These are phyloP conservation scores for Chrysodeixis includens DNA, from an alignment of 2,888 invertebrate genomes.

Conservation along the genomic window DNA sequence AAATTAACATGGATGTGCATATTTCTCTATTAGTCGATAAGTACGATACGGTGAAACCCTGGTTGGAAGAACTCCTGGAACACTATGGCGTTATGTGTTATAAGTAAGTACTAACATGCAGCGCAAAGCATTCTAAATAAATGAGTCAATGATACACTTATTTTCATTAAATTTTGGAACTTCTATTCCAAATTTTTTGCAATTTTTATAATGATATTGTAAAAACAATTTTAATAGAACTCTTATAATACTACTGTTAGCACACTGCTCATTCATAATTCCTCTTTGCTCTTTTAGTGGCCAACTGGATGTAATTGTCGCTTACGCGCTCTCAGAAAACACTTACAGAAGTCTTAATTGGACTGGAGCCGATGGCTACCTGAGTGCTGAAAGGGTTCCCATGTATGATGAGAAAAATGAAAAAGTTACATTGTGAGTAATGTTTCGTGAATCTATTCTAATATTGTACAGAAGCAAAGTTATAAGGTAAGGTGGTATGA, in stretches of 20 bases:
- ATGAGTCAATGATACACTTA: too few relatives aligned
- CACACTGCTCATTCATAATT: too few relatives aligned
- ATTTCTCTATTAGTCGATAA: accelerated
- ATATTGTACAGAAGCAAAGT: too few relatives aligned
- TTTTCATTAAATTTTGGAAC: too few relatives aligned
- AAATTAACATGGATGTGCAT: accelerated
- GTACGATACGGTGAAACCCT: constrained; percentile 36
- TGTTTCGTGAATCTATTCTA: too few relatives aligned
- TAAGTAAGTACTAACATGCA: constrained; percentile 28
- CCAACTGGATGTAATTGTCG: constrained; percentile 45
- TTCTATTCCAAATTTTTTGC: too few relatives aligned
- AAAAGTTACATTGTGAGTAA: constrained; percentile 40
- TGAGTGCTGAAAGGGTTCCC: constrained; percentile 18
- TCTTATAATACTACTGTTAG: too few relatives aligned
- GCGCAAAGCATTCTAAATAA: too few relatives aligned
- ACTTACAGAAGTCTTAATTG: constrained; percentile 42
- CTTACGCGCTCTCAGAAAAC: constrained; percentile 46
- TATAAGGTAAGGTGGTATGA: too few relatives aligned
- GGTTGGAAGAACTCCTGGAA: constrained; percentile 51
- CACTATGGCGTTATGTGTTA: constrained; percentile 54
- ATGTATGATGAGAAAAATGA: constrained; percentile 12
- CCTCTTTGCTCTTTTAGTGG: constrained; percentile 25
- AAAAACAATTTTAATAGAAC: too few relatives aligned
- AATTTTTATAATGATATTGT: too few relatives aligned
- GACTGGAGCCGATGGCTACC: constrained; percentile 43